phyloP scores from a whole-genome alignment of 2,797 vertebrate species.

The Lepus oiostolus region DNA sequence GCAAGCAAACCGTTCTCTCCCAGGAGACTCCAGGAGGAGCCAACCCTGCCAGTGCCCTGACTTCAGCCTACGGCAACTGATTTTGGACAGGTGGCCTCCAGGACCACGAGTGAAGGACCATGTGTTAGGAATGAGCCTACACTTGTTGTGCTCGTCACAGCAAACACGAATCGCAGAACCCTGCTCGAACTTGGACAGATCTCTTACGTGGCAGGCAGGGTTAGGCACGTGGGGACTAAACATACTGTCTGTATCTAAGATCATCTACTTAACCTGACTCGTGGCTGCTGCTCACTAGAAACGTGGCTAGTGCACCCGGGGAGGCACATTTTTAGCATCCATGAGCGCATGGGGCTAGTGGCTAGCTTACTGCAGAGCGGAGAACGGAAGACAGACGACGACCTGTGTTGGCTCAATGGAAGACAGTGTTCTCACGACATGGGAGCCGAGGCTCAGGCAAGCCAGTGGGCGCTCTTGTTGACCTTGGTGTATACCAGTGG shows the following conservation, averaged over 20 bases:
- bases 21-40: neutral
- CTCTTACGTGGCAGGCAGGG: neutral
- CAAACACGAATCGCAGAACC: neutral
- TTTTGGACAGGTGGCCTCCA: neutral
- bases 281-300: neutral
- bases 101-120: neutral
- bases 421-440: neutral
- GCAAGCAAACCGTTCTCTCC: neutral
- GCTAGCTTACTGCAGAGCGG: neutral
- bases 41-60: neutral
- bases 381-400: neutral
- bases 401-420: neutral
- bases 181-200: neutral
- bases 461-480: neutral
- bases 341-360: neutral
- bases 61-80: neutral
- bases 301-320: neutral
- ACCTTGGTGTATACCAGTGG: neutral
- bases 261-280: constrained; percentile 22
- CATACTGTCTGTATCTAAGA: neutral
- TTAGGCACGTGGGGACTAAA: neutral
- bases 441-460: neutral
- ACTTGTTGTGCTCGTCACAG: neutral
- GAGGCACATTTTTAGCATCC: neutral
- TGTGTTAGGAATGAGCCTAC: neutral